phyloP scores from a whole-genome alignment of 2,888 invertebrate species.

The Uropetala carovei region DNA sequence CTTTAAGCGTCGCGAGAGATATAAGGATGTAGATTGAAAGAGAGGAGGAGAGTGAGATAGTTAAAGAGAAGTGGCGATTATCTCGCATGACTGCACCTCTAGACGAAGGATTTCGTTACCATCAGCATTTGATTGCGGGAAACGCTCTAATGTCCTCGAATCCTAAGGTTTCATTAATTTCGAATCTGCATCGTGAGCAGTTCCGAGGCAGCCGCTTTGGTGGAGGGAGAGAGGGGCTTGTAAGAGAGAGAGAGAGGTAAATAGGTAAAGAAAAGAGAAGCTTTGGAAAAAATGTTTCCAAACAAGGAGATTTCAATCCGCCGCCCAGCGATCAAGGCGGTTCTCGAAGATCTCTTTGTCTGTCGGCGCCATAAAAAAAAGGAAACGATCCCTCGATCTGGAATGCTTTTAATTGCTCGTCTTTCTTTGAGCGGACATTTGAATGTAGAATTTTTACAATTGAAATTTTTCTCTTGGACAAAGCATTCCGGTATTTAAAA shows the following conservation, averaged over 20 bases:
- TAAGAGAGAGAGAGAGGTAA: neutral
- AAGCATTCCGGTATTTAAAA: too few relatives aligned
- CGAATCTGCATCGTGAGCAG: neutral
- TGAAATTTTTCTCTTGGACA: too few relatives aligned
- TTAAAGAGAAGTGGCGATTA: neutral
- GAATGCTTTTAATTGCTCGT: constrained; percentile 7
- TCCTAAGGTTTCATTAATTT: constrained; percentile 13
- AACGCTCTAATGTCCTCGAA: neutral
- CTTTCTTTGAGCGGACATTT: neutral
- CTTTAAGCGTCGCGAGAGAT: too few relatives aligned
- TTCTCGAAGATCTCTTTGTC: neutral
- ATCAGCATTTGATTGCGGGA: constrained; percentile 19
- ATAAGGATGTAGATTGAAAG: neutral
- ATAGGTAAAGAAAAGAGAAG: neutral
- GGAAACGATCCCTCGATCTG: neutral
- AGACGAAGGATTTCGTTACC: neutral
- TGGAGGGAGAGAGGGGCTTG: too few relatives aligned
- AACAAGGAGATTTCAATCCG: constrained; percentile 12
- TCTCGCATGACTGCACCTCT: neutral
- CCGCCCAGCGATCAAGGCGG: neutral
- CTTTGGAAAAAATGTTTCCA: neutral
- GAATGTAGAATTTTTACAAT: neutral
- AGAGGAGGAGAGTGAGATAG: neutral
- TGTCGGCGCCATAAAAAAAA: neutral
- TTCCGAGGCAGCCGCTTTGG: neutral